A percentile compares a stretch with the other conserved stretches of the same genome.
Evolutionary conservation across 2,113 vertebrate genomes (phyloP).

Genomic region (Paradoxurus hermaphroditus): DNA sequence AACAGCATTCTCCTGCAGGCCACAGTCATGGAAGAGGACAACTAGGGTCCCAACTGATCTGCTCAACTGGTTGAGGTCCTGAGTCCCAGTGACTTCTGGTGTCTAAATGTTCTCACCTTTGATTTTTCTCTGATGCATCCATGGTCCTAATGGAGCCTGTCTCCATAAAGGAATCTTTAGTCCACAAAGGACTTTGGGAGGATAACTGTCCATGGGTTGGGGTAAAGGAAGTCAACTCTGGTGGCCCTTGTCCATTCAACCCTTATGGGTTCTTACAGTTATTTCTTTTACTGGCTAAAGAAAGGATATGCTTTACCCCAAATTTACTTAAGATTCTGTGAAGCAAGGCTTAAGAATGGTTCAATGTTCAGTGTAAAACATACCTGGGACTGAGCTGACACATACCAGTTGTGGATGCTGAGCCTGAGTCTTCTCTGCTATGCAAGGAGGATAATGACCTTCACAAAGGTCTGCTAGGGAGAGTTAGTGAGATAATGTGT

Average conservation of each 20-base stretch:
- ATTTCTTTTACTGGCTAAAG: neutral
- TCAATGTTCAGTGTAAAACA: neutral
- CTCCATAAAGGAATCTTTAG: neutral
- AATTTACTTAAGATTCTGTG: neutral
- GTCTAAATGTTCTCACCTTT: neutral
- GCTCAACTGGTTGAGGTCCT: neutral
- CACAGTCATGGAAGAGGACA: neutral
- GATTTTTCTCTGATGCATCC: neutral
- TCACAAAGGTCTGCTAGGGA: neutral
- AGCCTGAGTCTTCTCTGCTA: neutral
- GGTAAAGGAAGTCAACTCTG: neutral
- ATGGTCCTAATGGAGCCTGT: neutral
- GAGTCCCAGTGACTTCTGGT: neutral
- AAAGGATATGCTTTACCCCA: neutral
- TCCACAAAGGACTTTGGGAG: neutral
- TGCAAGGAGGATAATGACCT: neutral
- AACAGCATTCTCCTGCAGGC: neutral
- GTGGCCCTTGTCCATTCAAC: neutral
- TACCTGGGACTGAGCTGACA: neutral
- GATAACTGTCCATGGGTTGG: neutral
- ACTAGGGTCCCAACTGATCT: neutral
- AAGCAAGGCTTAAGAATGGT: constrained; percentile 9
- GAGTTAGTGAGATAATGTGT: neutral
- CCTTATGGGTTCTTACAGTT: neutral
- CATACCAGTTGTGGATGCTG: neutral